Evolutionary conservation across 2,797 vertebrate genomes (phyloP).

Genomic region (Sebastes goodei): DNA sequence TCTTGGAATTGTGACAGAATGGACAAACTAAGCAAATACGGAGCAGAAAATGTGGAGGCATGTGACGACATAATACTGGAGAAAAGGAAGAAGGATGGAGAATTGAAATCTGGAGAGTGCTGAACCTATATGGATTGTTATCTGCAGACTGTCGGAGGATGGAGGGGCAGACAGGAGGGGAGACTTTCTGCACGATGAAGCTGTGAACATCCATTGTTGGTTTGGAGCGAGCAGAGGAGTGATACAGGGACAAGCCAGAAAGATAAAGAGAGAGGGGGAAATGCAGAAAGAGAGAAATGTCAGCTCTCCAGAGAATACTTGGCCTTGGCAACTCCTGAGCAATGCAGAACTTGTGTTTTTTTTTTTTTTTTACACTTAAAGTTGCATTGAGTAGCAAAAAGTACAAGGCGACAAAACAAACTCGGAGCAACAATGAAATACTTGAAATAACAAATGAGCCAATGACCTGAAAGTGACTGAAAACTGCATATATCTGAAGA

Average conservation of each 20-base stretch:
- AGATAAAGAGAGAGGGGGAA: slow-evolving; percentile 36
- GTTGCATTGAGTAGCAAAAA: slow-evolving; percentile 33
- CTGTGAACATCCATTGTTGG: slow-evolving; percentile 50
- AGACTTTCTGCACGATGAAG: slow-evolving; percentile 45
- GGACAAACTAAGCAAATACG: background rate
- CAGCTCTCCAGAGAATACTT: slow-evolving; percentile 42
- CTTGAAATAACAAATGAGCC: slow-evolving; percentile 18
- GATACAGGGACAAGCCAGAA: slow-evolving; percentile 32
- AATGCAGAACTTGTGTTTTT: slow-evolving; percentile 24
- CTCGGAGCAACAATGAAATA: background rate
- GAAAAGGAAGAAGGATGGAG: background rate
- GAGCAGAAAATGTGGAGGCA: background rate
- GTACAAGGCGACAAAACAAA: slow-evolving; percentile 7
- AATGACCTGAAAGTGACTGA: slow-evolving; percentile 12
- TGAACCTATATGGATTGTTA: slow-evolving; percentile 40
- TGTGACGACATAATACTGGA: background rate
- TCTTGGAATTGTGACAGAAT: background rate
- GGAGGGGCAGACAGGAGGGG: slow-evolving; percentile 10
- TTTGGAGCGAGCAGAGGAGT: slow-evolving; percentile 33
- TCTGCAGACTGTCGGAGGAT: slow-evolving; percentile 28
- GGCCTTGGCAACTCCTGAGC: slow-evolving; percentile 40
- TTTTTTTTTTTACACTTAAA: slow-evolving; percentile 17
- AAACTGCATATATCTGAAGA: slow-evolving; percentile 13
- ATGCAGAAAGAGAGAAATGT: slow-evolving; percentile 54
- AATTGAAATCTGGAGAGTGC: slow-evolving; percentile 6